These are phyloP conservation scores for Mesembrinibis cayennensis DNA, from an alignment of 2,113 vertebrate genomes.

Conservation along the genomic window DNA sequence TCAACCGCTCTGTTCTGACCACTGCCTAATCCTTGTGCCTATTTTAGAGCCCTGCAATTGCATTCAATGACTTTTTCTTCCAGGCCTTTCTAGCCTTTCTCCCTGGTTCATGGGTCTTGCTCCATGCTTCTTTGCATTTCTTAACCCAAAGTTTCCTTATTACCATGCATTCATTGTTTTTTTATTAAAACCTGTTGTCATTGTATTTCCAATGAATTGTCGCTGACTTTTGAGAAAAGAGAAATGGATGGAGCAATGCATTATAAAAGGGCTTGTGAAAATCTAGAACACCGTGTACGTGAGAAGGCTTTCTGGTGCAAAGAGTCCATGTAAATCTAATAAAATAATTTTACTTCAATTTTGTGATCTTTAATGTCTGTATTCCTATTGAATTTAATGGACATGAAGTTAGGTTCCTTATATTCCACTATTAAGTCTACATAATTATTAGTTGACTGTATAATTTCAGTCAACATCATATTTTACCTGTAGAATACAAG, in stretches of 20 bases:
- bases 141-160: not conserved
- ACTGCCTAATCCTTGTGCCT: not conserved
- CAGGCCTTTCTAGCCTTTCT: not conserved
- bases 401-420: not conserved
- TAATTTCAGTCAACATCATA: not conserved
- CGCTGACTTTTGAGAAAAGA: not conserved
- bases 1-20: not conserved
- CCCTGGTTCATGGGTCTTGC: not conserved
- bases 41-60: not conserved
- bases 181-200: not conserved
- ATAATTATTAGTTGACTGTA: not conserved
- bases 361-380: not conserved
- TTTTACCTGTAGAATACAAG: not conserved
- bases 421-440: not conserved
- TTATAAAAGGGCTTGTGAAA: not conserved
- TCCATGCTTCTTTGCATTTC: not conserved
- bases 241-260: not conserved
- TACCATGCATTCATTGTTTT: not conserved
- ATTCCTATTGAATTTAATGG: not conserved
- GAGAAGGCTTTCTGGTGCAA: not conserved
- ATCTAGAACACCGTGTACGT: not conserved
- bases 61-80: not conserved
- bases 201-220: not conserved
- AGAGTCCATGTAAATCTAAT: not conserved
- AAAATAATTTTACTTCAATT: not conserved